These are phyloP conservation scores for Drosophila ezoana DNA, from an alignment of 2,888 invertebrate species.

Conservation along the genomic window DNA sequence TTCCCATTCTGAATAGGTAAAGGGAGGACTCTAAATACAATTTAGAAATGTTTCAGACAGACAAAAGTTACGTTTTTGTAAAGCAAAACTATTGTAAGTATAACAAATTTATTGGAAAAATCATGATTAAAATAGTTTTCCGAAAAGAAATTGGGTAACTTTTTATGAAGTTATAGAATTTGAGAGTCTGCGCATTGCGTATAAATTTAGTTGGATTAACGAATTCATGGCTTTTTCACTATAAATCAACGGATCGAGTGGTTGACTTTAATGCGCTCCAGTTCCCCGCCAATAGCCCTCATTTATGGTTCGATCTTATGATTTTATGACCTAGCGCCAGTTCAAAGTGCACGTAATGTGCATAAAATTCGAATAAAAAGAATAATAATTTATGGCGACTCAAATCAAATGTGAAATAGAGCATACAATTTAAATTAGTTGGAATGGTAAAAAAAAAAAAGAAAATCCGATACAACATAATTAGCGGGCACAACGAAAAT, in stretches of 20 bases:
- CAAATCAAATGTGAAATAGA: slow-evolving; percentile 56
- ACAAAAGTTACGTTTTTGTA: too few relatives aligned
- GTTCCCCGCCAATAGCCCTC: slow-evolving; percentile 20
- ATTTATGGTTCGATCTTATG: slow-evolving; percentile 29
- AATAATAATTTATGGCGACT: slow-evolving; percentile 58
- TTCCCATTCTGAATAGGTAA: too few relatives aligned
- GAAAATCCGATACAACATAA: slow-evolving; percentile 34
- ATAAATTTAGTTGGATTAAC: neutral
- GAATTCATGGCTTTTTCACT: neutral
- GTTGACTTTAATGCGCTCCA: slow-evolving; percentile 42
- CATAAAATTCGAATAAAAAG: slow-evolving; percentile 32
- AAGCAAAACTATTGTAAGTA: too few relatives aligned
- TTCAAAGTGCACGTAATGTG: slow-evolving; percentile 53
- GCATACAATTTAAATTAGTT: slow-evolving; percentile 71
- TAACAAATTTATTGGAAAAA: too few relatives aligned
- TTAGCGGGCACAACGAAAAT: slow-evolving; percentile 30
- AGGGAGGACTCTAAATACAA: too few relatives aligned
- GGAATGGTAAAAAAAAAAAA: slow-evolving; percentile 38
- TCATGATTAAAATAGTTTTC: too few relatives aligned
- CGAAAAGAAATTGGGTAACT: too few relatives aligned
- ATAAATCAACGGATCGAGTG: slow-evolving; percentile 41
- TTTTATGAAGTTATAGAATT: neutral
- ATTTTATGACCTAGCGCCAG: slow-evolving; percentile 51
- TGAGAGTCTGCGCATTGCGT: neutral
- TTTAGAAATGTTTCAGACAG: too few relatives aligned